Conservation (phyloP, 2,888 invertebrate genomes). For the Uloborus plumipes region DNA sequence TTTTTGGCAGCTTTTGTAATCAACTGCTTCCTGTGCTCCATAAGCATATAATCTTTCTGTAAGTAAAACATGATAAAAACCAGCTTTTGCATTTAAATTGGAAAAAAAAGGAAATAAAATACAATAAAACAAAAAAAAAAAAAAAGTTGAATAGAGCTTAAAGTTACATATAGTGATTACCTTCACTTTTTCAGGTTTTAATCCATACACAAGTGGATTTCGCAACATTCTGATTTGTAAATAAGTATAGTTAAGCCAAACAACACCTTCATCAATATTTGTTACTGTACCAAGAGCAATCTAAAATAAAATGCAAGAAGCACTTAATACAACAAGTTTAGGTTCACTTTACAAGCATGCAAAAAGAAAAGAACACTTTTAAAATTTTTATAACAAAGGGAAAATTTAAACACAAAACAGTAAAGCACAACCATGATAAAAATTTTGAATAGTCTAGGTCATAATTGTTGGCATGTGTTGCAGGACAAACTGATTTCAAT, state of each 20-base stretch:
- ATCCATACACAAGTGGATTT: conserved; percentile 86
- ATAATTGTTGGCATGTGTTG: too few species aligned
- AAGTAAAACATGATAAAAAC: conserved; percentile 1
- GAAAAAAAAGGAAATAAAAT: too few species aligned
- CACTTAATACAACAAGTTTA: too few species aligned
- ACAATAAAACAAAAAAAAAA: neutral
- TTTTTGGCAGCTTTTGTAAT: conserved; percentile 85
- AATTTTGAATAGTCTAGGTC: too few species aligned
- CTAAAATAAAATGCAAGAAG: conserved; percentile 72
- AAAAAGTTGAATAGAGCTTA: neutral
- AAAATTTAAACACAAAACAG: too few species aligned
- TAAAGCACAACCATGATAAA: too few species aligned
- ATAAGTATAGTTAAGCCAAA: conserved; percentile 98
- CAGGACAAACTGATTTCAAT: too few species aligned
- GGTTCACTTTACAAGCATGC: too few species aligned
- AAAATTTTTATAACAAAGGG: too few species aligned
- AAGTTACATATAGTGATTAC: conserved; percentile 68
- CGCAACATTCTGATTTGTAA: conserved; percentile 92
- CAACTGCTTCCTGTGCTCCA: conserved; percentile 82
- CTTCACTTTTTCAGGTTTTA: conserved; percentile 75
- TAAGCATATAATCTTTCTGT: conserved; percentile 84
- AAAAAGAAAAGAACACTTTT: too few species aligned
- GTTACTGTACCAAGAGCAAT: conserved; percentile 95
- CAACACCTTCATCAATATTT: conserved; percentile 94
- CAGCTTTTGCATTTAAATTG: neutral